phyloP scores from a whole-genome alignment of 2,888 invertebrate species.

The Bombylius major region DNA sequence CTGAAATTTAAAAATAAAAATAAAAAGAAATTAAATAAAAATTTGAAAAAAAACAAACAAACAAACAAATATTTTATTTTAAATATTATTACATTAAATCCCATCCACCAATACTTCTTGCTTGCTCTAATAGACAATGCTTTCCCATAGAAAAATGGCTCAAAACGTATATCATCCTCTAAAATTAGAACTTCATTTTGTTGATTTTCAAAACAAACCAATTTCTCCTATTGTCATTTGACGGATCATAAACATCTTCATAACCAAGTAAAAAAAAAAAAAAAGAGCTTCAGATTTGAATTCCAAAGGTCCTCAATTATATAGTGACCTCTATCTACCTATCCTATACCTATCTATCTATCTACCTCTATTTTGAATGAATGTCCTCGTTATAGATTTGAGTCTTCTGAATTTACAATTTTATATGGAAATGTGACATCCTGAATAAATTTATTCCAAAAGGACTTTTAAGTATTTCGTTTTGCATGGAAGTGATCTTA shows the following conservation, averaged over 20 bases:
- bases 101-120: slow-evolving; percentile 53
- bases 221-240: slow-evolving; percentile 95
- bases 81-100: slow-evolving; percentile 64
- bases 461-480: too few species aligned
- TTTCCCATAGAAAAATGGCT: slow-evolving; percentile 57
- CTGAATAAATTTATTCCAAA: too few species aligned
- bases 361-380: too few species aligned
- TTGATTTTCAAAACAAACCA: slow-evolving; percentile 89
- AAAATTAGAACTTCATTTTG: slow-evolving; percentile 60
- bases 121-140: slow-evolving; percentile 28
- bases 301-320: too few species aligned
- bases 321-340: too few species aligned
- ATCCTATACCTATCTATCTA: too few species aligned
- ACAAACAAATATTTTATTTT: background rate
- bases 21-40: too few species aligned
- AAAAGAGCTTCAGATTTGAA: too few species aligned
- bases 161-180: slow-evolving; percentile 93
- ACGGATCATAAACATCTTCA: slow-evolving; percentile 81
- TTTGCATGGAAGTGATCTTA: too few species aligned
- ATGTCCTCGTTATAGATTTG: too few species aligned
- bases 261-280: slow-evolving; percentile 74
- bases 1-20: slow-evolving; percentile 35
- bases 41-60: background rate
- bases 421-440: too few species aligned
- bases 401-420: too few species aligned